Percentiles rank a stretch among this genome's conserved stretches.
phyloP scores from a whole-genome alignment of 92 coral and sea anemone species.

The Porites rus region DNA sequence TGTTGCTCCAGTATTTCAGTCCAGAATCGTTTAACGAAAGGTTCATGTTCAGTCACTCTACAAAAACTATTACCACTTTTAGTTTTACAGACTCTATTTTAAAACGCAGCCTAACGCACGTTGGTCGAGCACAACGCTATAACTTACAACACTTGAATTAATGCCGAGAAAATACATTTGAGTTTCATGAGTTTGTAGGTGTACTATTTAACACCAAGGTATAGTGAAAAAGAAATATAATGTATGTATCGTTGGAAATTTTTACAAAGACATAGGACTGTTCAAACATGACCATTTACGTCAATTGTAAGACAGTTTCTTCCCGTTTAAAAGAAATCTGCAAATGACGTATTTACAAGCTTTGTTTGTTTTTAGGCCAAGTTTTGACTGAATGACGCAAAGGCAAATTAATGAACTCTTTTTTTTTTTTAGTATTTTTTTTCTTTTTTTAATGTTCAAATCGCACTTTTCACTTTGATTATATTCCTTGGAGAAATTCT shows the following conservation, averaged over 20 bases:
- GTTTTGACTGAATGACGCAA: constrained; percentile 15
- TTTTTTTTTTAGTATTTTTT: no score
- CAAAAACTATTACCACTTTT: background rate
- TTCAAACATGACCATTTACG: constrained; percentile 31
- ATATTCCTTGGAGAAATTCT: no score
- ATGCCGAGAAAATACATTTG: no score
- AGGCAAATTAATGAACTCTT: background rate
- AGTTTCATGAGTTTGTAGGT: no score
- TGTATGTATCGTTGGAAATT: background rate
- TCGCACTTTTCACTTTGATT: no score
- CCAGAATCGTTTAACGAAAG: constrained; percentile 31
- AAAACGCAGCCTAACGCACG: no score
- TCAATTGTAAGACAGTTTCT: background rate
- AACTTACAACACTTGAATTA: no score
- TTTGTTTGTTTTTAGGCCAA: constrained; percentile 11
- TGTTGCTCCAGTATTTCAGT: background rate
- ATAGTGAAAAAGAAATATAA: background rate
- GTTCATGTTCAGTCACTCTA: background rate
- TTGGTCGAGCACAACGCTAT: no score
- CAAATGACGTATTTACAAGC: constrained; percentile 12
- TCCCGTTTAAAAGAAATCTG: constrained; percentile 15
- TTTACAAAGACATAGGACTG: background rate
- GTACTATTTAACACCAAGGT: background rate
- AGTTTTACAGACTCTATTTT: no score
- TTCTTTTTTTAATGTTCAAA: background rate